These are phyloP conservation scores for Heterotis niloticus DNA, from an alignment of 2,113 vertebrate species.

Conservation along the genomic window DNA sequence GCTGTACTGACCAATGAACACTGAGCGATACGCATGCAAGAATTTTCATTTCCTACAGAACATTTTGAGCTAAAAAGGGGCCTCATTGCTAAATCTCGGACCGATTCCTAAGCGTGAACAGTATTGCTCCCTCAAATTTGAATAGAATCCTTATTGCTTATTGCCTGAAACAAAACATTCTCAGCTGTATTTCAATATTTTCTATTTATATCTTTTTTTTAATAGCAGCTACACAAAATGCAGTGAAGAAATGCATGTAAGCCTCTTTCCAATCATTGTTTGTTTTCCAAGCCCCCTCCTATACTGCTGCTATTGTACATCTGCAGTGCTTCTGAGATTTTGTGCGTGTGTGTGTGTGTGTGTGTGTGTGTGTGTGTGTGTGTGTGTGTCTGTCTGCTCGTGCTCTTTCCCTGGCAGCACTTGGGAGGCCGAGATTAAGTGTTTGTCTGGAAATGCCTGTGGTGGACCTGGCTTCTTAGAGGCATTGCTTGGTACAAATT, in stretches of 20 bases:
- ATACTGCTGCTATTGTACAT: not conserved
- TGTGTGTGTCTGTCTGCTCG: too few species aligned
- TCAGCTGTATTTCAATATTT: constrained; percentile 27
- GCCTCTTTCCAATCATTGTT: constrained; percentile 22
- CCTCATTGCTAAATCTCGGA: not conserved
- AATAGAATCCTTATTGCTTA: constrained; percentile 11
- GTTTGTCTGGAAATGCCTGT: constrained; percentile 31
- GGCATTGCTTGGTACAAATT: constrained; percentile 30
- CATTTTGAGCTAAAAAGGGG: not conserved
- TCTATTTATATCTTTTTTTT: not conserved
- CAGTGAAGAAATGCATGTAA: constrained; percentile 30
- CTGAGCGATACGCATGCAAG: not conserved
- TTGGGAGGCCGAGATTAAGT: constrained; percentile 14
- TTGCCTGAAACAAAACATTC: constrained; percentile 33
- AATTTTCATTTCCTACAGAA: not conserved
- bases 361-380: not conserved
- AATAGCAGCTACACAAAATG: not conserved
- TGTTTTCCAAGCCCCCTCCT: not conserved
- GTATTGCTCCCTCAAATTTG: not conserved
- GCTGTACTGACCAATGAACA: not conserved
- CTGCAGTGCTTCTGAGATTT: not conserved
- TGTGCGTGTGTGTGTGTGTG: not conserved
- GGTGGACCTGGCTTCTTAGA: constrained; percentile 18
- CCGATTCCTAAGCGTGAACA: not conserved
- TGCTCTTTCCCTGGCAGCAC: not conserved